Evolutionary conservation across 2,113 vertebrate species (phyloP), one percentile per base, ranked within the genome.

Genomic region (Hypomesus transpacificus): DNA sequence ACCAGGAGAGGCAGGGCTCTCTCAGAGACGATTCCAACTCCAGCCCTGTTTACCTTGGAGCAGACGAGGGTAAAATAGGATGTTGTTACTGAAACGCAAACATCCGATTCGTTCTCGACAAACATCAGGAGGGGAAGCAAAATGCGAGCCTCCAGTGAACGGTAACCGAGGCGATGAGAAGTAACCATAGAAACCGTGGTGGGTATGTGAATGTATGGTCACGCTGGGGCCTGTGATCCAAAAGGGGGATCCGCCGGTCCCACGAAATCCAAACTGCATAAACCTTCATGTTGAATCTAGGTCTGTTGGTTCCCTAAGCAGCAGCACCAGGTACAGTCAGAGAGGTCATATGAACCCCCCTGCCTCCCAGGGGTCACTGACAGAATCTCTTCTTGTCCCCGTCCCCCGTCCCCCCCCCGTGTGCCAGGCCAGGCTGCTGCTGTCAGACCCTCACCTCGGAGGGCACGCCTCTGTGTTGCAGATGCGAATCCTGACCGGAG

Each of bases 381-480:
- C 1, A 46, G 8, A 11, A 46, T 46, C 39, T 7, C 0, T 46
- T 46, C 39, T 2, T 46, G 39, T 46, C 34, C 7, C 34, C 7
- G n/a, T n/a, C 24, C 24, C 1, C 24, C 2, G 24, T 26, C 24
- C 24, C 1, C 24, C 24, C 24, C 1, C 24, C 2, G 24, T 26
- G 24, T 26, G 24, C 24, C 24, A 26, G 7, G 39, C 2, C 21
- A 9, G n/a, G 16, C 64, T 18, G 14, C 50, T n/a, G 24, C 46
- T 16, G 13, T 20, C 28, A 6, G 63, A 31, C 16, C 46, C 31
- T 83, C 75, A 98, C 96, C 96, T 95, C 0, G 94, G 89, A 0
- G 94, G 94, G 56, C 96, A 98, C 14, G 92, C 92, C 28, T 93
- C 85, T 0, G 31, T 87, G 77, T 91, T 94, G 86, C 96, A 98